Percentiles rank a stretch among this genome's conserved stretches.
Conservation (phyloP, 2,797 vertebrate genomes). For the Discoglossus pictus region DNA sequence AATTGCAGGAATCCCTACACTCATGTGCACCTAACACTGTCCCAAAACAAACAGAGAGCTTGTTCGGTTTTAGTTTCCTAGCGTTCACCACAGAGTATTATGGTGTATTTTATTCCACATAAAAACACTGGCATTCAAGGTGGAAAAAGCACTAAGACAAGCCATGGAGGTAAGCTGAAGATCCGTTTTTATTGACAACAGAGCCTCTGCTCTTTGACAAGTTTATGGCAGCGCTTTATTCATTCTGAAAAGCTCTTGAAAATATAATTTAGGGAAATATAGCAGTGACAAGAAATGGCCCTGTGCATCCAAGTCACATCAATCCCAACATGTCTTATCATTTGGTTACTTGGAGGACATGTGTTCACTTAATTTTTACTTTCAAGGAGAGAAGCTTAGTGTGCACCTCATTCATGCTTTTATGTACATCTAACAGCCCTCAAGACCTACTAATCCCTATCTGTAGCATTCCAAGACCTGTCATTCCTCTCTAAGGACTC, state of each 20-base stretch:
- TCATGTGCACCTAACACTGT: constrained; percentile 2
- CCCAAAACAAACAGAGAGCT: constrained; percentile 39
- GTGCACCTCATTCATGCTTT: neutral
- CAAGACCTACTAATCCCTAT: constrained; percentile 34
- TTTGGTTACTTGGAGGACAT: no score
- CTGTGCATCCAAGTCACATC: no score
- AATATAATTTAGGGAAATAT: neutral
- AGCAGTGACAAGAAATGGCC: no score
- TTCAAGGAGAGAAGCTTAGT: neutral
- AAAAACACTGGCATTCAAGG: constrained; percentile 40
- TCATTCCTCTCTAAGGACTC: neutral
- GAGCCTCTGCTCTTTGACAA: constrained; percentile 13
- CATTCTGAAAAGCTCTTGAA: neutral
- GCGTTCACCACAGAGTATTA: constrained; percentile 39
- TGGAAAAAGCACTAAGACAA: constrained; percentile 30
- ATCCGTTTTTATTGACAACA: constrained; percentile 35
- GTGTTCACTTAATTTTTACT: no score
- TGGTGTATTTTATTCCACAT: constrained; percentile 45
- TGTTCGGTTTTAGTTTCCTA: constrained; percentile 25
- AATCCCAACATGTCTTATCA: no score
- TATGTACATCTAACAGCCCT: neutral
- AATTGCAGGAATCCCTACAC: constrained; percentile 1
- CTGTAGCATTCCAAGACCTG: constrained; percentile 10
- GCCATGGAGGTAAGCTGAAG: constrained; percentile 37
- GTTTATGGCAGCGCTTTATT: neutral